Evolutionary conservation across 2,888 invertebrate species (phyloP).

Genomic region (Drosophila colorata): DNA sequence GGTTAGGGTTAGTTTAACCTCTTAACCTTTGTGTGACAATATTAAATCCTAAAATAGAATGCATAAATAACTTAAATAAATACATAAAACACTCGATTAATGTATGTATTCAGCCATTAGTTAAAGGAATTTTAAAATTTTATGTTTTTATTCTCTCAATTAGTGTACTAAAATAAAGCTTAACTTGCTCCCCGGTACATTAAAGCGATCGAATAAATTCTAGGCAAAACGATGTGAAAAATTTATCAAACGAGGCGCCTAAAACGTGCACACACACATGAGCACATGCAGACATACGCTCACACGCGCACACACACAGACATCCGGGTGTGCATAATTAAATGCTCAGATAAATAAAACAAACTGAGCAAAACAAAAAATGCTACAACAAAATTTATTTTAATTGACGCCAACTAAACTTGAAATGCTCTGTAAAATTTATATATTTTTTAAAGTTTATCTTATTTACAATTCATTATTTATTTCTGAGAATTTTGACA

Average conservation of each 20-base stretch:
- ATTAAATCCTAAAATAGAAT: conserved; percentile 40
- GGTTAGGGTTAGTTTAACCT: conserved; percentile 43
- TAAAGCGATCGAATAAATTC: conserved; percentile 7
- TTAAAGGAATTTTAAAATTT: conserved; percentile 4
- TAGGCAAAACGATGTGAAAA: conserved; percentile 14
- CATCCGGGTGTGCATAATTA: conserved; percentile 50
- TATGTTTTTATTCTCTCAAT: too few species aligned
- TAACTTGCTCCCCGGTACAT: conserved; percentile 20
- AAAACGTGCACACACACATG: conserved; percentile 28
- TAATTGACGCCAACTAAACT: background rate
- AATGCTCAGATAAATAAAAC: conserved; percentile 31
- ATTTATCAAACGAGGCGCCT: conserved; percentile 29
- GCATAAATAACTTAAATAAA: conserved; percentile 59
- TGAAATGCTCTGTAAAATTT: background rate
- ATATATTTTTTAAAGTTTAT: background rate
- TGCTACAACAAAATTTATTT: background rate
- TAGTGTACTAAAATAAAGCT: conserved; percentile 13
- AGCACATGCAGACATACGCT: too few species aligned
- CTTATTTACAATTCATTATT: background rate
- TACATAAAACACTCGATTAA: conserved; percentile 24
- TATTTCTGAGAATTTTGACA: too few species aligned
- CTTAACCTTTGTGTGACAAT: conserved; percentile 28
- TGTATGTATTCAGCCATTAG: conserved; percentile 11
- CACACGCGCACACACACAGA: conserved; percentile 27
- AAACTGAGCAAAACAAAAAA: conserved; percentile 5